Evolutionary conservation across 2,113 vertebrate genomes (phyloP).

Genomic region (Nannobrachium achirus): DNA sequence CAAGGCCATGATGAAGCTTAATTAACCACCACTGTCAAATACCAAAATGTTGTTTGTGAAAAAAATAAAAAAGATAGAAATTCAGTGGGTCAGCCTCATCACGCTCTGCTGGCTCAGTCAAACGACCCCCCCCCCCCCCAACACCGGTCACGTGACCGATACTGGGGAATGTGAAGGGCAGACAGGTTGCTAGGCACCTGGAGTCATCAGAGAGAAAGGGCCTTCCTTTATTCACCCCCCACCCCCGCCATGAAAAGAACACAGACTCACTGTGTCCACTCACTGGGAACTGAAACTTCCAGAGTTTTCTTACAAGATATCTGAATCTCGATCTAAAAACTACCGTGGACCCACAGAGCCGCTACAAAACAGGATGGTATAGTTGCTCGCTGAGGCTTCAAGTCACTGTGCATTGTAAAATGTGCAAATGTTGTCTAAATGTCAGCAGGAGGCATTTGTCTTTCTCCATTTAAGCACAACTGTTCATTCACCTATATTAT

Average conservation of each 20-base stretch:
- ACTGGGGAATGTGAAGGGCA: conserved; percentile 72
- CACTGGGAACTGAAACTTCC: conserved; percentile 46
- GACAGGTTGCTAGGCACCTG: conserved; percentile 63
- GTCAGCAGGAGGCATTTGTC: too few species aligned
- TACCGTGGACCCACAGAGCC: not conserved
- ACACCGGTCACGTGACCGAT: conserved; percentile 76
- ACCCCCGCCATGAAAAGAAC: conserved; percentile 8
- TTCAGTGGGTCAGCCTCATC: conserved; percentile 22
- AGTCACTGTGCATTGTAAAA: too few species aligned
- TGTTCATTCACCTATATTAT: too few species aligned
- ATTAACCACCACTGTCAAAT: conserved; percentile 9
- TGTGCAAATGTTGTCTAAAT: too few species aligned
- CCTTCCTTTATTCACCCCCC: conserved; percentile 2
- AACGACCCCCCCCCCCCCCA: conserved; percentile 12
- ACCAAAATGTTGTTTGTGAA: conserved; percentile 11
- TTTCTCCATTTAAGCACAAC: too few species aligned
- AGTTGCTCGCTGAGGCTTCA: not conserved
- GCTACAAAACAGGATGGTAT: not conserved
- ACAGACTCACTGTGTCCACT: conserved; percentile 50
- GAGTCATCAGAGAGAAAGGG: conserved; percentile 45
- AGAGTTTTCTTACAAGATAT: conserved; percentile 16
- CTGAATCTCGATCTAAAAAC: conserved; percentile 30
- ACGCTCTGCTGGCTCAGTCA: conserved; percentile 48
- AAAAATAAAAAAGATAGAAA: not conserved
- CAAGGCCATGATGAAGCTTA: too few species aligned